A percentile compares a stretch with the other conserved stretches of the same genome.
phyloP scores from a whole-genome alignment of 2,797 vertebrate genomes.

The Cynodonichthys magdalenae region DNA sequence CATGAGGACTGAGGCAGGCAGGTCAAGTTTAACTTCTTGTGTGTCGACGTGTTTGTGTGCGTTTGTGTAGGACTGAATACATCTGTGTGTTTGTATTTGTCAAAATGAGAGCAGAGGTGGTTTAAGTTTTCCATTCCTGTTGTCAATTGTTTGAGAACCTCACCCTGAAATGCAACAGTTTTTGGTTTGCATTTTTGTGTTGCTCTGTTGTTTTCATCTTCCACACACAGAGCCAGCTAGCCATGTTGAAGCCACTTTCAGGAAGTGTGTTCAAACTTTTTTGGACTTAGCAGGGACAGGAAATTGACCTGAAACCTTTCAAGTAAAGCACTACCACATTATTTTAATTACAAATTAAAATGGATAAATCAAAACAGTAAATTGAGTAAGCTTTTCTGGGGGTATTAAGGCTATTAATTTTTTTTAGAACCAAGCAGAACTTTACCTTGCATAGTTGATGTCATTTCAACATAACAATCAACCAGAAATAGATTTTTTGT shows the following conservation, averaged over 20 bases:
- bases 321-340: constrained; percentile 2
- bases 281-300: background rate
- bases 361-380: background rate
- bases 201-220: constrained; percentile 51
- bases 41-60: constrained; percentile 32
- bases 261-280: background rate
- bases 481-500: background rate
- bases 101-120: constrained; percentile 71
- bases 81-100: constrained; percentile 54
- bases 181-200: constrained; percentile 52
- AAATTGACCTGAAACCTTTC: constrained; percentile 6
- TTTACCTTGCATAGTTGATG: background rate
- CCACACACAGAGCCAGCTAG: constrained; percentile 21
- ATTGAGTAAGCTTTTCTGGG: background rate
- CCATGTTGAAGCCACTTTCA: background rate
- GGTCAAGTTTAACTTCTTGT: constrained; percentile 56
- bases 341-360: background rate
- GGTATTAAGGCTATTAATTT: background rate
- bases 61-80: constrained; percentile 43
- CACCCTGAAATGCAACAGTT: constrained; percentile 52
- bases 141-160: constrained; percentile 52
- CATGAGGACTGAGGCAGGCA: constrained; percentile 72
- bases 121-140: constrained; percentile 65
- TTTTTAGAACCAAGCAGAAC: constrained; percentile 1
- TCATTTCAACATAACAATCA: background rate